Evolutionary conservation across 1,140 invertebrate genomes (phyloP).

Genomic region (Neotoxoptera formosana): DNA sequence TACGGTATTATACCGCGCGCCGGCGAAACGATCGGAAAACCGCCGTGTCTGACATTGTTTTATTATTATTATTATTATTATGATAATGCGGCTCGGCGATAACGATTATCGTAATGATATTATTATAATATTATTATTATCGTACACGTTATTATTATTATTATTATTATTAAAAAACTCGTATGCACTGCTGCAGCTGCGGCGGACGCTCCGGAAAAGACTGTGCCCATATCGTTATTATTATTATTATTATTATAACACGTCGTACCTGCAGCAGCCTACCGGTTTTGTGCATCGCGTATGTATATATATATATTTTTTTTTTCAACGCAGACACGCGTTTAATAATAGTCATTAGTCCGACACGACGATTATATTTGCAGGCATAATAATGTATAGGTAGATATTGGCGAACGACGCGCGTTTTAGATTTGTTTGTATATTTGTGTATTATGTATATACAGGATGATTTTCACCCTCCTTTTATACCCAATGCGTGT

Average conservation of each 20-base stretch:
- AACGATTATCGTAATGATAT: too few species aligned
- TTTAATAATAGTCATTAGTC: slow-evolving; percentile 5
- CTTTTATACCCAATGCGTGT: background rate
- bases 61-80: too few species aligned
- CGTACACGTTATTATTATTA: too few species aligned
- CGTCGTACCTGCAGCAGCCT: too few species aligned
- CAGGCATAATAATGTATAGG: slow-evolving; percentile 14
- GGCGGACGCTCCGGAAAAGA: background rate
- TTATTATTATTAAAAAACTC: too few species aligned
- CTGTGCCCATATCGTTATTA: background rate
- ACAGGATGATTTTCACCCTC: background rate
- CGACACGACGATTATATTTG: background rate
- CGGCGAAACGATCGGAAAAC: background rate
- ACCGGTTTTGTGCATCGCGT: background rate
- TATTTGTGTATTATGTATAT: background rate
- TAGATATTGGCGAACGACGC: background rate
- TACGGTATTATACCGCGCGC: background rate
- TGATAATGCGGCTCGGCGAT: too few species aligned
- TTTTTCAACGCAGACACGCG: background rate
- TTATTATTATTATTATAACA: background rate
- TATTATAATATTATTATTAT: too few species aligned
- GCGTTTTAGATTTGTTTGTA: background rate
- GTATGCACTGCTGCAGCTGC: background rate
- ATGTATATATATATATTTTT: too few species aligned
- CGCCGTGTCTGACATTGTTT: too few species aligned